Conservation (phyloP, 1,140 invertebrate species). For the Macrobrachium rosenbergii region DNA sequence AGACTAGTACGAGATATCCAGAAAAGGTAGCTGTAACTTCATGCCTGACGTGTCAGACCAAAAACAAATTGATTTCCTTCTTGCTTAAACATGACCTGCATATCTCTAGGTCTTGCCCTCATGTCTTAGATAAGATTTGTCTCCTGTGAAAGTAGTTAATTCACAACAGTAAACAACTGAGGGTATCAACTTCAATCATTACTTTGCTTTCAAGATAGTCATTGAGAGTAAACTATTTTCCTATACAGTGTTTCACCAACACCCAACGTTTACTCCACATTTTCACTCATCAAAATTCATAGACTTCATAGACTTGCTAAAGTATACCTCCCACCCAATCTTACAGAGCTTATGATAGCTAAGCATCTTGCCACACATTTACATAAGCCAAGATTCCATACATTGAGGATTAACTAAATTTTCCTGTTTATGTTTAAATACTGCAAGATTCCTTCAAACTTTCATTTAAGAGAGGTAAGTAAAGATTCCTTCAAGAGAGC, state of each 20-base stretch:
- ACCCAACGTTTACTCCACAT: neutral
- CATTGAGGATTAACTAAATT: neutral
- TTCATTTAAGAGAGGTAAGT: no score
- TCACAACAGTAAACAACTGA: neutral
- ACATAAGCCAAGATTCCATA: neutral
- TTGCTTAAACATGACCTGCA: no score
- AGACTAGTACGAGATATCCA: slow-evolving; percentile 33
- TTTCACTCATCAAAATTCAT: neutral
- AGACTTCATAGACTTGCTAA: slow-evolving; percentile 11
- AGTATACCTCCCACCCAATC: slow-evolving; percentile 25
- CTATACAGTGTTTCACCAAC: neutral
- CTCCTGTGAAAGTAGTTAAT: neutral
- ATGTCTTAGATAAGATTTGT: no score
- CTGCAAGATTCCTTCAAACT: no score
- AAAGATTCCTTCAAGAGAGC: no score
- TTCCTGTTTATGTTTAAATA: no score
- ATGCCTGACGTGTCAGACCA: neutral
- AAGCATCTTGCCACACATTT: slow-evolving; percentile 3
- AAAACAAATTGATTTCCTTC: no score
- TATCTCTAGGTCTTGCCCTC: no score
- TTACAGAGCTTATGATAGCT: neutral
- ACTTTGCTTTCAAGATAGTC: no score
- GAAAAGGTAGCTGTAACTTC: slow-evolving; percentile 50
- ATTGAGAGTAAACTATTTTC: neutral
- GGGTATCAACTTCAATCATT: neutral